phyloP scores from a whole-genome alignment of 2,113 vertebrate genomes.

The Mormoops blainvillei region DNA sequence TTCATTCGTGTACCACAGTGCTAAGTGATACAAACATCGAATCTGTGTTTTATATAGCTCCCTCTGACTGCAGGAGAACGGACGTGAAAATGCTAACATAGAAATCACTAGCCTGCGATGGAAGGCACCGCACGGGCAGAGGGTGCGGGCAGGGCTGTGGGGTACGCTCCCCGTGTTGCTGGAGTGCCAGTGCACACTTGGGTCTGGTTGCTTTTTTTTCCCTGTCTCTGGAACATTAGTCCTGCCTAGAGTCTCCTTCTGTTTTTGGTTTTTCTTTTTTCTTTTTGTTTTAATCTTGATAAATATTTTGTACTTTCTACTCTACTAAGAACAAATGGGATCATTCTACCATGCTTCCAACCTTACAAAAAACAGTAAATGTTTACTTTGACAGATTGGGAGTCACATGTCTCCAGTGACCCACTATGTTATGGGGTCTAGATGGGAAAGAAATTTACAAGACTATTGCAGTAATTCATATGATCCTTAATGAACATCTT shows the following conservation, averaged over 20 bases:
- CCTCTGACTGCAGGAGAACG: neutral
- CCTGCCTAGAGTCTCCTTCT: neutral
- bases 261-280: neutral
- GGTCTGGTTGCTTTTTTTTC: neutral
- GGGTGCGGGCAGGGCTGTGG: too few species aligned
- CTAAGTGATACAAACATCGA: neutral
- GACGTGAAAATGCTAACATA: neutral
- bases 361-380: neutral
- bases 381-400: neutral
- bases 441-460: neutral
- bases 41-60: neutral
- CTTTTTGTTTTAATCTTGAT: neutral
- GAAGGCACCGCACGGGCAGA: neutral
- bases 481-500: neutral
- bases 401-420: neutral
- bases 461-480: neutral
- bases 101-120: neutral
- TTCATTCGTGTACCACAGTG: neutral
- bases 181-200: neutral
- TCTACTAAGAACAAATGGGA: neutral
- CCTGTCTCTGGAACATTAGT: neutral
- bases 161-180: rapidly evolving
- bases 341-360: neutral
- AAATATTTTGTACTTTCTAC: neutral
- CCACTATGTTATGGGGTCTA: neutral